Base-by-base conservation (phyloP, 2,888 invertebrate genomes). In the Masnerella sp. region DNA sequence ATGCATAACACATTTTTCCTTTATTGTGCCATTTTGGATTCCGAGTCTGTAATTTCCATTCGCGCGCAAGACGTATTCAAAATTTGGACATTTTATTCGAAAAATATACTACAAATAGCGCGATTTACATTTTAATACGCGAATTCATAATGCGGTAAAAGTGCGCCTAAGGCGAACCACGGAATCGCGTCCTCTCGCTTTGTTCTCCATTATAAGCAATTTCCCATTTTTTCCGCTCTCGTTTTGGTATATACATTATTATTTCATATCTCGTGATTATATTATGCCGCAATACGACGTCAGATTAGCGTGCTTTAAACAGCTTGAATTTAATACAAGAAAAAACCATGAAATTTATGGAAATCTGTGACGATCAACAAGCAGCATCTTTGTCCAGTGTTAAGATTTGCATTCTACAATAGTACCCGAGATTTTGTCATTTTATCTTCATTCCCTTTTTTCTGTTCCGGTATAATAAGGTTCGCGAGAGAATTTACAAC, bases 211-310 rank as follows among this genome's bases (percentile, higher is more conserved):
- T 47, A 40, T 34, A 65, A 54, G 65, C 65, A 65, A 56, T 54
- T 65, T 65, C 38, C 47, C 9, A 14, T 61, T 30, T 12, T 42
- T 54, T 40, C 38, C 8, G 15, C 43, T 42, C 34, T 51, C 34
- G 22, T 30, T 42, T 30, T 51, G 14, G 28, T 51, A 40, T 64
- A 42, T 25, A 68, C 59, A 17, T 42, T 59, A 68, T 68, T 68
- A 61, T 68, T 59, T 68, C 52, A 59, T 68, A 59, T 59, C 58
- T 58, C 25, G 36, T 51, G 58, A 49, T 68, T 68, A 59, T 51
- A 54, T 65, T 47, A 65, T 47, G 36, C 32, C 20, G 15, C 56
- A 47, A 40, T 56, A 56, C 38, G 20, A 34, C 56, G 40, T 36
- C 42, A 28, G 56, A 67, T 65, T 56, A 59, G 34, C 49, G 42